Evolutionary conservation across 1,140 invertebrate genomes (phyloP).

Genomic region (Heliothis virescens): DNA sequence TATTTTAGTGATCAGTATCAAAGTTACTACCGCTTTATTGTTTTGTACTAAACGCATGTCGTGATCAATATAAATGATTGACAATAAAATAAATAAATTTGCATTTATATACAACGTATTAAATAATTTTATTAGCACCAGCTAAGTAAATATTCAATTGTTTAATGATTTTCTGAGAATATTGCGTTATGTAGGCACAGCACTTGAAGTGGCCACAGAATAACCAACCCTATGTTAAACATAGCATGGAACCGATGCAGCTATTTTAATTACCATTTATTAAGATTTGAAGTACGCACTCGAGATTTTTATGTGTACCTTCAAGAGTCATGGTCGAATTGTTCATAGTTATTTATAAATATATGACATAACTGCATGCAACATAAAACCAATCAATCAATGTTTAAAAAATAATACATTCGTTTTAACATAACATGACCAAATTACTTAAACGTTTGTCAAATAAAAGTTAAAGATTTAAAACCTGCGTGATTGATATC

Average conservation of each 20-base stretch:
- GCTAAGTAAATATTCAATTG: background rate
- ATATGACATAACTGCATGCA: slow-evolving; percentile 59
- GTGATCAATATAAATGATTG: background rate
- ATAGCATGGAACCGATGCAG: slow-evolving; percentile 45
- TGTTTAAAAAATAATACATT: slow-evolving; percentile 41
- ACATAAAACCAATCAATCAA: slow-evolving; percentile 31
- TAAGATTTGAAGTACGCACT: slow-evolving; percentile 61
- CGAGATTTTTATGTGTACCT: slow-evolving; percentile 55
- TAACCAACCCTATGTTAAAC: slow-evolving; percentile 19
- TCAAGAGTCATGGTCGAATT: slow-evolving; percentile 52
- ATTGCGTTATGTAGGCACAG: background rate
- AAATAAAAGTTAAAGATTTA: slow-evolving; percentile 5
- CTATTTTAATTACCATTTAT: slow-evolving; percentile 69
- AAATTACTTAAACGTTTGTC: slow-evolving; percentile 21
- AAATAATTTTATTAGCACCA: slow-evolving; percentile 1
- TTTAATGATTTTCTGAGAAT: slow-evolving; percentile 7
- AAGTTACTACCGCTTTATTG: background rate
- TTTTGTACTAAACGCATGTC: background rate
- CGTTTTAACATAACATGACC: slow-evolving; percentile 12
- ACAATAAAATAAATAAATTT: slow-evolving; percentile 16
- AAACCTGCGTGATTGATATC: slow-evolving; percentile 19
- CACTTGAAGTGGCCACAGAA: background rate
- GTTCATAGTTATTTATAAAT: slow-evolving; percentile 65
- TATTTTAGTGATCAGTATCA: slow-evolving; percentile 41
- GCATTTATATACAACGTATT: slow-evolving; percentile 12